These are phyloP conservation scores for Zaprionus capensis DNA, from an alignment of 1,140 invertebrate species.

Conservation along the genomic window DNA sequence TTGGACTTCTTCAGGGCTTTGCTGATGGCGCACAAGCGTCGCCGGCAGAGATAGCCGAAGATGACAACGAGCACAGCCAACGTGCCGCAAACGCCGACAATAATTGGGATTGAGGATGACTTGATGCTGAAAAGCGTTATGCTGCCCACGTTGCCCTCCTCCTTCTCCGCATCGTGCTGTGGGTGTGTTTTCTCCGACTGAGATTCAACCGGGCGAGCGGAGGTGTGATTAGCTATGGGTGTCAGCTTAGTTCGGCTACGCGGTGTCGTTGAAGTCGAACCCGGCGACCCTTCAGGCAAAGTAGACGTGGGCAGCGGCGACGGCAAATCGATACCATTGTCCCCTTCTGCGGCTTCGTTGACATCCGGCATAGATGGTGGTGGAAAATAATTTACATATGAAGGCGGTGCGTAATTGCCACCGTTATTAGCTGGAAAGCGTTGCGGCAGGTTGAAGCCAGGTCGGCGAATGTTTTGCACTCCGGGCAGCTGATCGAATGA, in stretches of 20 bases:
- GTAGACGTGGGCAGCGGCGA: conserved; percentile 10
- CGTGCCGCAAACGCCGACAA: conserved; percentile 85
- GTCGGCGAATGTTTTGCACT: conserved; percentile 67
- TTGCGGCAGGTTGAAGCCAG: conserved; percentile 47
- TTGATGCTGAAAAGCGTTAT: conserved; percentile 59
- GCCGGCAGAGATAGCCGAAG: conserved; percentile 85
- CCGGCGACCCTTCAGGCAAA: conserved; percentile 6
- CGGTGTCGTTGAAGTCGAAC: conserved; percentile 38
- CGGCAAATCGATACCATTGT: conserved; percentile 6
- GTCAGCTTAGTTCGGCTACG: conserved; percentile 69
- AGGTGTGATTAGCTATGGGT: conserved; percentile 55
- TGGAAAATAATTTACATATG: conserved; percentile 55
- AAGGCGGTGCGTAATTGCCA: conserved; percentile 47
- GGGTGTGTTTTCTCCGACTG: conserved; percentile 13
- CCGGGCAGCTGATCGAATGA: conserved; percentile 68
- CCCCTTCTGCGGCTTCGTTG: conserved; percentile 3
- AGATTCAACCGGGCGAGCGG: conserved; percentile 32
- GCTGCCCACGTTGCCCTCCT: conserved; percentile 19
- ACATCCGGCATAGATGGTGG: conserved; percentile 10
- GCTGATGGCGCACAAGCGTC: conserved; percentile 85
- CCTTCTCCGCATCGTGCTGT: conserved; percentile 2
- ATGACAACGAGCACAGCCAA: conserved; percentile 86
- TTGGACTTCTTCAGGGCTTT: conserved; percentile 84
- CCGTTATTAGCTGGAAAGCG: conserved; percentile 41
- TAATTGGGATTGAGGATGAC: conserved; percentile 86